Evolutionary conservation across 2,888 invertebrate species (phyloP).

Genomic region (Eudemis profundana): DNA sequence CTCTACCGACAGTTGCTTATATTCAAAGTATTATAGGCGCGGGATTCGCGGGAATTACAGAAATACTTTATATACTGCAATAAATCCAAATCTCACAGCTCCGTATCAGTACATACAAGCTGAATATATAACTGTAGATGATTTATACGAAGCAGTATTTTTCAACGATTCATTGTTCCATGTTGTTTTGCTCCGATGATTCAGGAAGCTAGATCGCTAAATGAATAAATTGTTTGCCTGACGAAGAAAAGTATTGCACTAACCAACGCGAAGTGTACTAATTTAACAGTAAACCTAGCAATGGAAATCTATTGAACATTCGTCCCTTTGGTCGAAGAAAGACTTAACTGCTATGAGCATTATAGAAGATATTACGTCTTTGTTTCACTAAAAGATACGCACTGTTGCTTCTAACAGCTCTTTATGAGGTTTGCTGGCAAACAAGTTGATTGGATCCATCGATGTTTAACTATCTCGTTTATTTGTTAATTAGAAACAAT

Average conservation of each 20-base stretch:
- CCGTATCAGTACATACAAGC: slow-evolving; percentile 6
- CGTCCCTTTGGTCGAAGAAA: background rate
- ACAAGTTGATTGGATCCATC: background rate
- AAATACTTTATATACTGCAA: background rate
- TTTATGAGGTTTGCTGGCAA: background rate
- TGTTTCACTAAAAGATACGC: too few species aligned
- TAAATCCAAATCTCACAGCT: background rate
- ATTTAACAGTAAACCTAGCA: slow-evolving; percentile 20
- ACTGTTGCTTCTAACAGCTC: background rate
- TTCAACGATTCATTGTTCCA: slow-evolving; percentile 29
- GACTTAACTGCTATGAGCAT: too few species aligned
- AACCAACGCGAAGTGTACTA: slow-evolving; percentile 37
- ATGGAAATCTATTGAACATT: background rate
- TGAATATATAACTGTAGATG: too few species aligned
- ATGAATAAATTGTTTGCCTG: slow-evolving; percentile 31
- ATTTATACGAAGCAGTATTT: background rate
- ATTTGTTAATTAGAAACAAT: background rate
- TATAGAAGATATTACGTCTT: too few species aligned
- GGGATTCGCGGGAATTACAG: too few species aligned
- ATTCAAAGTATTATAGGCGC: too few species aligned
- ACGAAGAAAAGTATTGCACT: slow-evolving; percentile 33
- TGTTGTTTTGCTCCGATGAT: slow-evolving; percentile 32
- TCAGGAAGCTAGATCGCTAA: slow-evolving; percentile 38
- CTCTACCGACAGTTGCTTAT: too few species aligned
- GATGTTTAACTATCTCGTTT: background rate